Evolutionary conservation across 2,888 invertebrate genomes (phyloP).

Genomic region (Julus scanicus): DNA sequence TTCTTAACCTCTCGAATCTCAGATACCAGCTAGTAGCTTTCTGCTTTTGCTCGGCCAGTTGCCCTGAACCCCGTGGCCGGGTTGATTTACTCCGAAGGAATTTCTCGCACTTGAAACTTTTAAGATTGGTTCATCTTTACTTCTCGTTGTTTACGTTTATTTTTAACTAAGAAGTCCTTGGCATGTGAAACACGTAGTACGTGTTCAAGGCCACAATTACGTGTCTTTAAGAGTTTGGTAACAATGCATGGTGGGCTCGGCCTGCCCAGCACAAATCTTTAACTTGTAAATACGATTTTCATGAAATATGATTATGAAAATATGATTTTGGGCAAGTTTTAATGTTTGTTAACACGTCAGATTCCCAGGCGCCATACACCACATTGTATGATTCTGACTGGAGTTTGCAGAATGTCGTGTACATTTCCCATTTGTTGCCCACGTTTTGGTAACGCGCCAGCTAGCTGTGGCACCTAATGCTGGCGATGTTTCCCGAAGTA

Average conservation of each 20-base stretch:
- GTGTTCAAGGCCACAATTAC: background rate
- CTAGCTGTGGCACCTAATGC: background rate
- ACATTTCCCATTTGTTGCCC: background rate
- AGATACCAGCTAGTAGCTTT: background rate
- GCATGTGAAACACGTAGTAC: background rate
- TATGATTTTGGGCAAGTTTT: no score
- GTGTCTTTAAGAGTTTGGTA: background rate
- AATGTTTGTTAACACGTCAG: background rate
- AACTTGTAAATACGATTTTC: background rate
- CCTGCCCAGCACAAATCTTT: no score
- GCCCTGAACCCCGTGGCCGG: background rate
- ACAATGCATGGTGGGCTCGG: background rate
- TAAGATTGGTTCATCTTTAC: background rate
- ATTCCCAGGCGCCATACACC: background rate
- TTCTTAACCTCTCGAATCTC: background rate
- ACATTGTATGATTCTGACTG: background rate
- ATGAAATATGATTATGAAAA: no score
- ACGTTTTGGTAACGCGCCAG: background rate
- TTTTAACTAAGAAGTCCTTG: background rate
- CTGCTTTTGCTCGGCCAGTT: background rate
- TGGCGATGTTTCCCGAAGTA: background rate
- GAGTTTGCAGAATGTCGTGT: no score
- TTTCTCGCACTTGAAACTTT: background rate
- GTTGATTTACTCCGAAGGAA: background rate
- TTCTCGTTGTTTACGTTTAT: slow-evolving; percentile 7